Base-by-base conservation (phyloP, 2,113 vertebrate species). In the Oryzias curvinotus region DNA sequence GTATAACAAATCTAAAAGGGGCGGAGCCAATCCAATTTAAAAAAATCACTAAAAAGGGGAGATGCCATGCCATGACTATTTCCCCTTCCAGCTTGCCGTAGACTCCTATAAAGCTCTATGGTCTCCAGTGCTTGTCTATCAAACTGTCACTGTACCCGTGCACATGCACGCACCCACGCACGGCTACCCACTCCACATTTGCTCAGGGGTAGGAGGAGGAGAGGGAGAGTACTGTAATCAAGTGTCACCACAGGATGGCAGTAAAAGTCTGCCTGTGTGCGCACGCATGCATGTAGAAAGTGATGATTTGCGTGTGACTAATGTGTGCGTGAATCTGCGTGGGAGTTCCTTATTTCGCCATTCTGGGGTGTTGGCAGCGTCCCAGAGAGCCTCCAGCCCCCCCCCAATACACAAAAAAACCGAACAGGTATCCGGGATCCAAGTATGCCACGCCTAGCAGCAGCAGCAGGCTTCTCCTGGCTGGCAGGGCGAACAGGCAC, bases 291-390 rank as follows among this genome's bases (percentile, higher is more conserved):
- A 28, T 16, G 14, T 25, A 45, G 77, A 71, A 13, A 51, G 16
- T 1, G n/a, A 47, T 54, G n/a, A 43, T 62, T 57, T 50, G 51
- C 41, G 59, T 55, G 51, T 61, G 51, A 49, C 21, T 49, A 23
- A 63, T 44, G 50, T 71, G 75, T 72, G 74, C 59, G 78, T 80
- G 76, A 68, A 65, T 67, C 53, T 89, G 91, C 84, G 91, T 91
- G 88, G 89, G 92, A 91, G 90, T 92, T 92, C 88, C 90, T 90
- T 76, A 45, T 82, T 87, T 89, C 89, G 87, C 90, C 90, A 91
- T 91, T 87, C 88, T 86, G 88, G 86, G 91, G 91, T 90, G 90
- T 89, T 89, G 89, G 88, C 90, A 86, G 86, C 75, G 85, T 80
- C 83, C 87, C 87, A 77, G 71, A 68, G 78, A 81, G 69, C 74